Evolutionary conservation across 2,888 invertebrate genomes (phyloP).

Genomic region (Trachelus troglodyta): DNA sequence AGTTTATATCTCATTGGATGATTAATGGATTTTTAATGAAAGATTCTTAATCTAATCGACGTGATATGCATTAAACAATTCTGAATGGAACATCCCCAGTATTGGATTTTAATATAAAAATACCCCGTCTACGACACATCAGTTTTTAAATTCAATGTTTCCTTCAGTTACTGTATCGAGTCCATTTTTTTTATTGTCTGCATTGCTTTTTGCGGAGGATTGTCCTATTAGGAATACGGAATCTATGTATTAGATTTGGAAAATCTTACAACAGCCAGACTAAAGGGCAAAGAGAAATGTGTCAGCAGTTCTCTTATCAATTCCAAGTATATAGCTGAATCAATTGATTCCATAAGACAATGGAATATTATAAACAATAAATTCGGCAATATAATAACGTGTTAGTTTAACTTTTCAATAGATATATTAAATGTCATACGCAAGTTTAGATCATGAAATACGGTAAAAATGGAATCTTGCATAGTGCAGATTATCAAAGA

Average conservation of each 20-base stretch:
- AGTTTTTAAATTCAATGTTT: constrained; percentile 30
- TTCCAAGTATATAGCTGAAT: neutral
- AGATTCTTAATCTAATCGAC: constrained; percentile 17
- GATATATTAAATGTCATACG: neutral
- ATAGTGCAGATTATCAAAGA: constrained; percentile 4
- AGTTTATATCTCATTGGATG: neutral
- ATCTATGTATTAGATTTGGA: neutral
- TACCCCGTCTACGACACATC: constrained; percentile 57
- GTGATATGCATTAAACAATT: constrained; percentile 31
- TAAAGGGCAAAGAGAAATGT: neutral
- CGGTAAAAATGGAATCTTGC: neutral
- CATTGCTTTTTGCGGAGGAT: constrained; percentile 59
- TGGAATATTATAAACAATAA: neutral
- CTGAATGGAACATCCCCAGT: constrained; percentile 28
- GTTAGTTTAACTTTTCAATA: neutral
- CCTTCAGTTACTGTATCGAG: constrained; percentile 33
- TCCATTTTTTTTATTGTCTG: constrained; percentile 61
- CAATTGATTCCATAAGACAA: neutral
- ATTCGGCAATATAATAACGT: neutral
- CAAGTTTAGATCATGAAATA: neutral
- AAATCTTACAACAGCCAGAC: neutral
- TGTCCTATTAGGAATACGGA: constrained; percentile 37
- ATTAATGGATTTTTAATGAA: neutral
- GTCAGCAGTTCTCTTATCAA: neutral
- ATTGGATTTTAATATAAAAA: constrained; percentile 59